Percentiles rank a stretch among this genome's conserved stretches.
Conservation (phyloP, 2,113 vertebrate species). For the Grallaria varia region DNA sequence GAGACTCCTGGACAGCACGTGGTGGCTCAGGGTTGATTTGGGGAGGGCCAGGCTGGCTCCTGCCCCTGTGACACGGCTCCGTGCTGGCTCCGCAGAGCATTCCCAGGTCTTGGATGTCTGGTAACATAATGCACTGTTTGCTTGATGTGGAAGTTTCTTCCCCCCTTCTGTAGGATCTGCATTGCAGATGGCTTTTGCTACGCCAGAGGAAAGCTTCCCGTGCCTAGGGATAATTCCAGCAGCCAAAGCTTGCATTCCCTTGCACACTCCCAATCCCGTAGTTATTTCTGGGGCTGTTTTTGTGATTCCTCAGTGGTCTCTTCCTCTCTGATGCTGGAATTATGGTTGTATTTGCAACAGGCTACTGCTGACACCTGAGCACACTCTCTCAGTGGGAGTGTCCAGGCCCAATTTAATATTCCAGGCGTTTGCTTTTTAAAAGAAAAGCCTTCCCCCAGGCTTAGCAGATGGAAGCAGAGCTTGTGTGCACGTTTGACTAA, state of each 20-base stretch:
- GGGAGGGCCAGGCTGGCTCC: background rate
- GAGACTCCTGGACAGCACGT: rapidly evolving
- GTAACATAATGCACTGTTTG: background rate
- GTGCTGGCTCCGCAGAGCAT: rapidly evolving
- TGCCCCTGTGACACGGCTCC: rapidly evolving
- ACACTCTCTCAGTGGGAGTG: background rate
- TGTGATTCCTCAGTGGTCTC: background rate
- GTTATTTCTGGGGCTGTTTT: background rate
- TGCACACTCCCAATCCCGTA: background rate
- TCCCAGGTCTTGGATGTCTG: background rate
- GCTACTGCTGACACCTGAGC: background rate
- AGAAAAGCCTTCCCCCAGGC: background rate
- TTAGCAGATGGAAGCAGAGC: conserved; percentile 48
- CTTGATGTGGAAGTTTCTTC: background rate
- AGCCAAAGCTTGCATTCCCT: background rate
- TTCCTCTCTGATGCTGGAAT: background rate
- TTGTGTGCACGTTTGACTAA: background rate
- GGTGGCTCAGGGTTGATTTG: background rate
- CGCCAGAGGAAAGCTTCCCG: background rate
- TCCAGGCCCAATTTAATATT: background rate
- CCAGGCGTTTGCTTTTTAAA: background rate
- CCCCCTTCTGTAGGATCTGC: conserved; percentile 6
- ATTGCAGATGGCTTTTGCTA: conserved; percentile 52
- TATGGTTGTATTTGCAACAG: background rate
- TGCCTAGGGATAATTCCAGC: conserved; percentile 2